Percentiles rank a stretch among this genome's conserved stretches.
Conservation (phyloP, 2,888 invertebrate species). For the Sphaerophoria rueppellii region DNA sequence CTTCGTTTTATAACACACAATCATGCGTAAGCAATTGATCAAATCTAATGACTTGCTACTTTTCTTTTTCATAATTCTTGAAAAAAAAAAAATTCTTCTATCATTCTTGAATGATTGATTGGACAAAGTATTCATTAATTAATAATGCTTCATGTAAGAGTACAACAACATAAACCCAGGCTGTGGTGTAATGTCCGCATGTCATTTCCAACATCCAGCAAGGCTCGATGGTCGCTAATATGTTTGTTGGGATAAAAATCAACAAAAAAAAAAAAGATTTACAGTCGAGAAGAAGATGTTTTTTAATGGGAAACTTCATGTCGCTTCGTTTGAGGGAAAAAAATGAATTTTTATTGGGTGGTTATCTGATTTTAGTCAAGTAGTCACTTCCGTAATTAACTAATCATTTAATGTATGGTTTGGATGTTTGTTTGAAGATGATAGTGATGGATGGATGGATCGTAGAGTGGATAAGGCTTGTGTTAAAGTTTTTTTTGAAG, state of each 20-base stretch:
- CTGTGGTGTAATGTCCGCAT: conserved; percentile 26
- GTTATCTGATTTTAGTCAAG: conserved; percentile 49
- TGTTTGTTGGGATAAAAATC: conserved; percentile 1
- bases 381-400: conserved; percentile 61
- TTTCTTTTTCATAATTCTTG: conserved; percentile 8
- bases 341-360: conserved; percentile 45
- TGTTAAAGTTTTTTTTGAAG: conserved; percentile 1
- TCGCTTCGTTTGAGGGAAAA: not conserved
- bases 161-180: conserved; percentile 18
- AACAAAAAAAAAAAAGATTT: conserved; percentile 1
- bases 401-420: conserved; percentile 38
- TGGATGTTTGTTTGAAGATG: conserved; percentile 5
- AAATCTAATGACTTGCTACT: conserved; percentile 73
- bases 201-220: conserved; percentile 5
- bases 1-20: not conserved
- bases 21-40: conserved; percentile 68
- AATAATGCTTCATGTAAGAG: conserved; percentile 29
- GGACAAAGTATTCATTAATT: conserved; percentile 60
- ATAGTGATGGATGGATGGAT: conserved; percentile 12
- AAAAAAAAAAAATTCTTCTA: conserved; percentile 22
- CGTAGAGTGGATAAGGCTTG: conserved; percentile 7
- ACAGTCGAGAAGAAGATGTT: conserved; percentile 18
- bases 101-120: conserved; percentile 61
- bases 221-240: not conserved
- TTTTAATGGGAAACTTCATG: conserved; percentile 28